Base-by-base conservation (phyloP, 2,888 invertebrate species). In the Cheilosia vernalis region DNA sequence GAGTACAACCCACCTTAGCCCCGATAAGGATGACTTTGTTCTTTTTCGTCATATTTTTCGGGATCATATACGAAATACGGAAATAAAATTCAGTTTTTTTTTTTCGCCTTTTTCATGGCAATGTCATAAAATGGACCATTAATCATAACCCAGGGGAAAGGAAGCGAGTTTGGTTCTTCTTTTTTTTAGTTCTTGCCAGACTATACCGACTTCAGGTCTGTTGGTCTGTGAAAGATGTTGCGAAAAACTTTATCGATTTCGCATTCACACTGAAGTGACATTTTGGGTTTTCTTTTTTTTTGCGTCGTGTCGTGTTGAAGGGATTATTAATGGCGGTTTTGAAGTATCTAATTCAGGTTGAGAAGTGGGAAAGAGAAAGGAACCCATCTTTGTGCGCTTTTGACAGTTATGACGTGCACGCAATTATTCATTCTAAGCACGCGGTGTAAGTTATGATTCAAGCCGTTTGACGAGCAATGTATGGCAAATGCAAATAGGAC, bases 201-300 rank as follows among this genome's bases (percentile, higher is more conserved):
- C 33, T 73, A 44, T 33, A 44, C 6, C n/a, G 78, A 58, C 60
- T 67, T 78, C n/a, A 58, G 70, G 58, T 42, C 53, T 74, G 37
- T 74, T 85, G 80, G 85, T 81, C 67, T 81, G 77, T 61, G 67
- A 72, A 85, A 67, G 72, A 85, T 84, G 70, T 76, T 70, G 61
- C 80, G 21, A 72, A 85, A 81, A 81, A 76, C 61, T 80, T 70
- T 72, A 81, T 85, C 85, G 76, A 81, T 85, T 85, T 72, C 85
- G 44, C 70, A 80, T 85, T 82, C 81, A 78, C 83, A 83, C 56
- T 64, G 58, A 69, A 69, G 74, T 79, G 84, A 79, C 79, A 79
- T 74, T 51, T 84, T 74, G 69, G 79, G 4, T 27, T 40, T 73
- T 61, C 24, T 66, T 55, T 55, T 56, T 21, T 49, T 53, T 49